These are phyloP conservation scores for Paramormyrops kingsleyae DNA, from an alignment of 2,113 vertebrate species.

Conservation along the genomic window DNA sequence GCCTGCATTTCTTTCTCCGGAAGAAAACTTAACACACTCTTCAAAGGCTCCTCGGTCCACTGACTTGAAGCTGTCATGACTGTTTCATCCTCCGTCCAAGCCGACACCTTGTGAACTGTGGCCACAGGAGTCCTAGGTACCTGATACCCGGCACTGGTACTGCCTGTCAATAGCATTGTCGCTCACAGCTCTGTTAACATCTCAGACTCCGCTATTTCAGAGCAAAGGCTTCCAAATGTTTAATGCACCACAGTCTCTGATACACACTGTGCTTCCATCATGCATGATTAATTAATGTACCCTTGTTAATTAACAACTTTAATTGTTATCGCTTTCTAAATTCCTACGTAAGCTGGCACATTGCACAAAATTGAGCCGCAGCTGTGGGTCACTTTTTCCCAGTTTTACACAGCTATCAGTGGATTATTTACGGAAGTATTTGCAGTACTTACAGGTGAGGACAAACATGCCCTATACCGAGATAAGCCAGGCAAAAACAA, in stretches of 20 bases:
- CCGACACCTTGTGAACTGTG: background rate
- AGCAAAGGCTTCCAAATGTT: background rate
- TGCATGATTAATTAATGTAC: background rate
- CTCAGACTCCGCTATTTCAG: background rate
- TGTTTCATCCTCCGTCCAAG: background rate
- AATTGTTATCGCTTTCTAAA: background rate
- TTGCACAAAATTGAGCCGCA: background rate
- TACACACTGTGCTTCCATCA: background rate
- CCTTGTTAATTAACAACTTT: background rate
- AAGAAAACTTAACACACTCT: background rate
- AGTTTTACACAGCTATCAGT: background rate
- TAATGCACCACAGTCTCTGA: background rate
- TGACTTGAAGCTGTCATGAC: background rate
- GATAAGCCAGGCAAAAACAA: background rate
- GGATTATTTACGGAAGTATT: background rate
- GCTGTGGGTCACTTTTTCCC: background rate
- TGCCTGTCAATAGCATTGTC: background rate
- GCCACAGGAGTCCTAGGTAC: background rate
- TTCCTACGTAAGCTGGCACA: background rate
- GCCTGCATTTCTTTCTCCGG: background rate
- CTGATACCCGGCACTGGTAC: background rate
- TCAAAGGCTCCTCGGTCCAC: background rate
- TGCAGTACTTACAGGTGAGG: background rate
- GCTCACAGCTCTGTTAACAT: background rate
- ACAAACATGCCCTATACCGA: background rate